These are phyloP conservation scores for Eucriotettix oculatus DNA, from an alignment of 2,888 invertebrate species.

Conservation along the genomic window DNA sequence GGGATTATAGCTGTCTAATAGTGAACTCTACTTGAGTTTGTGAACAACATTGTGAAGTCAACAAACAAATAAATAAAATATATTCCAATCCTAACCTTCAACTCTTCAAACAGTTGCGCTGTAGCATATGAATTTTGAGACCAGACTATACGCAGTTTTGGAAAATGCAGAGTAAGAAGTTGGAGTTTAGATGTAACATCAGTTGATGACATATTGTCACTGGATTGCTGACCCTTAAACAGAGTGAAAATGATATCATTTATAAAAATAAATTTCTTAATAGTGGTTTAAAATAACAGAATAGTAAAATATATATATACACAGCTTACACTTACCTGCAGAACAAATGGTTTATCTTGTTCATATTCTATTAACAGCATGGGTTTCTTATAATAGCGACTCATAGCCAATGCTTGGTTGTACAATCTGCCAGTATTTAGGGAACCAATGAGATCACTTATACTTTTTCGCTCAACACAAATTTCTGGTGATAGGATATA, in stretches of 20 bases:
- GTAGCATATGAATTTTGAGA: conserved; percentile 92
- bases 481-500: conserved; percentile 93
- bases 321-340: conserved; percentile 44
- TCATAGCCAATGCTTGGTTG: conserved; percentile 90
- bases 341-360: conserved; percentile 76
- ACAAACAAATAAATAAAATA: too few relatives aligned
- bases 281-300: background rate
- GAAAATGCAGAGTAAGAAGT: conserved; percentile 88
- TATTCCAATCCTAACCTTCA: conserved; percentile 45
- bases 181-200: conserved; percentile 77
- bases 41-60: too few relatives aligned
- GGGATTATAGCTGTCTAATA: too few relatives aligned
- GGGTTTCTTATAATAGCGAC: conserved; percentile 69
- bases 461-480: conserved; percentile 91
- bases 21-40: too few relatives aligned
- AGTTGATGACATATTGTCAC: conserved; percentile 57
- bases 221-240: conserved; percentile 26
- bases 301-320: background rate
- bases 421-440: conserved; percentile 87
- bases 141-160: conserved; percentile 84
- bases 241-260: background rate
- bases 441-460: conserved; percentile 91
- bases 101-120: conserved; percentile 86
- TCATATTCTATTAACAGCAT: conserved; percentile 93
- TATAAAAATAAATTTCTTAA: background rate